Conservation (phyloP, 2,797 vertebrate genomes). For the Schizopygopsis pylzovi region DNA sequence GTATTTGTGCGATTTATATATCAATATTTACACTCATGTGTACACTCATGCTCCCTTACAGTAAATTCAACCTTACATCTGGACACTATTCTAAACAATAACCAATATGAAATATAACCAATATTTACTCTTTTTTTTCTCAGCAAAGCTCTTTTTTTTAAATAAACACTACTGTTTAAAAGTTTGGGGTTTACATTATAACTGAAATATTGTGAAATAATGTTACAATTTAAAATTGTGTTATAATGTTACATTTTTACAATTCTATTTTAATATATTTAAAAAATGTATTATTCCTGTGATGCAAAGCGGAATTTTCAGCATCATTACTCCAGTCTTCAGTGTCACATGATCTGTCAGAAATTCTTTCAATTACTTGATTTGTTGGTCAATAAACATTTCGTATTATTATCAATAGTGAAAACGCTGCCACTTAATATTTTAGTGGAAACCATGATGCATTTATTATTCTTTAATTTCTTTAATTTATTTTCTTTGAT, state of each 20-base stretch:
- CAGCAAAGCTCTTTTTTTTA: background rate
- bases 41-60: background rate
- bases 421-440: background rate
- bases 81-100: background rate
- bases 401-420: background rate
- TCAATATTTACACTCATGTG: background rate
- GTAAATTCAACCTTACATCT: no score
- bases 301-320: background rate
- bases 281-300: background rate
- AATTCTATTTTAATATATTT: background rate
- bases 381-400: background rate
- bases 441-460: background rate
- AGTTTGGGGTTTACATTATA: background rate
- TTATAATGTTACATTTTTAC: no score
- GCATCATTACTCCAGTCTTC: no score
- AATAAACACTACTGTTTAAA: background rate
- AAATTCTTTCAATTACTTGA: no score
- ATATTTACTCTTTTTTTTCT: background rate
- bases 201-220: background rate
- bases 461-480: background rate
- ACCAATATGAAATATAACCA: background rate
- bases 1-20: background rate
- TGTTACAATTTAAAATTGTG: background rate
- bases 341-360: background rate
- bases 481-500: background rate